These are phyloP conservation scores for Nebria brevicollis DNA, from an alignment of 2,888 invertebrate species.

Conservation along the genomic window DNA sequence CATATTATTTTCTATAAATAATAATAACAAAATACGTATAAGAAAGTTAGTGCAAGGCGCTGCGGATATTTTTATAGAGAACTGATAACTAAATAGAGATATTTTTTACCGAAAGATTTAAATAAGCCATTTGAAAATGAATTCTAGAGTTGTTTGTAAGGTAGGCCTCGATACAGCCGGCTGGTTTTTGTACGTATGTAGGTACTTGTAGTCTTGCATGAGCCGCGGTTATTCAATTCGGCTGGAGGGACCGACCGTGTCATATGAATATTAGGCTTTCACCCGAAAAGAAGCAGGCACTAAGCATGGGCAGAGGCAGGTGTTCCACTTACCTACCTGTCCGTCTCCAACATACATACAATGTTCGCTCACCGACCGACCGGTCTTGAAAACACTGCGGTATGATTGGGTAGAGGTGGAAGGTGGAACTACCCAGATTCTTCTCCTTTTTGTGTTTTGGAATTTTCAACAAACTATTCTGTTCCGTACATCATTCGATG, in stretches of 20 bases:
- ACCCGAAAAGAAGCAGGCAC: background rate
- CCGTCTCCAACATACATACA: conserved; percentile 16
- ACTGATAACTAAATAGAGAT: no score
- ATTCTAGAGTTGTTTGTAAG: background rate
- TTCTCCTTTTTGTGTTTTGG: background rate
- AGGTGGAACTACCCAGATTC: background rate
- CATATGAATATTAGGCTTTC: background rate
- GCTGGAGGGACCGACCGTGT: background rate
- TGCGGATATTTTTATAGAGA: no score
- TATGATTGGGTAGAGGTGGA: background rate
- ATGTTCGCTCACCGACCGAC: conserved; percentile 3
- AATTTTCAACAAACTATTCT: conserved; percentile 1
- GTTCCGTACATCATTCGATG: background rate
- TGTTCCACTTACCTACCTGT: conserved; percentile 22
- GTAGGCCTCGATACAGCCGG: background rate
- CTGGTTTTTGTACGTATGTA: background rate
- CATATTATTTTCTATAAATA: no score
- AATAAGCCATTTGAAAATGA: background rate
- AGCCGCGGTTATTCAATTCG: background rate
- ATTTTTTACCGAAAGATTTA: background rate
- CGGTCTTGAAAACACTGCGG: background rate
- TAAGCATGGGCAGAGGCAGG: conserved; percentile 7
- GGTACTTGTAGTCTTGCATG: background rate
- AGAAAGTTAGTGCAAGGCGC: no score
- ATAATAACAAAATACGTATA: no score